phyloP scores from a whole-genome alignment of 2,113 vertebrate species.

The Xiphias gladius region DNA sequence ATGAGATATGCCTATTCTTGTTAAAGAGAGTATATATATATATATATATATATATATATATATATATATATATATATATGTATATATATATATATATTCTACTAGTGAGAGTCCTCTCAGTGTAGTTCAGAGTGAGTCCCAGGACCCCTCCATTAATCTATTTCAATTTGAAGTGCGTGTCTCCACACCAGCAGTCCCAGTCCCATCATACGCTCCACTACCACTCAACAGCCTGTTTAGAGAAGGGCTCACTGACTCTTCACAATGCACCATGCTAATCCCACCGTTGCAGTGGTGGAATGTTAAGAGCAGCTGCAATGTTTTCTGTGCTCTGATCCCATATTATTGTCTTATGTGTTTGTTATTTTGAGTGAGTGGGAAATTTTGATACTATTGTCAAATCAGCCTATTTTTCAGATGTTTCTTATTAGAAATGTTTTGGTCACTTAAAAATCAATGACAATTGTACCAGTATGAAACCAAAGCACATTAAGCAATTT shows the following conservation, averaged over 20 bases:
- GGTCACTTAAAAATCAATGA: not conserved
- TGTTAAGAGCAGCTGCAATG: conserved; percentile 29
- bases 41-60: too few species aligned
- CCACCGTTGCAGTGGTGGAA: conserved; percentile 42
- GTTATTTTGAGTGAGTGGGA: conserved; percentile 1
- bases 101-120: conserved; percentile 45
- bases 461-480: not conserved
- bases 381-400: conserved; percentile 7
- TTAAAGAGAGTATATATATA: conserved; percentile 8
- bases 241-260: conserved; percentile 55
- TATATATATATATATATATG: too few species aligned
- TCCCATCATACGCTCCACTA: conserved; percentile 71
- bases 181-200: conserved; percentile 60
- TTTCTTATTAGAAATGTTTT: not conserved
- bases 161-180: conserved; percentile 74
- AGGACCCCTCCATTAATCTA: conserved; percentile 70
- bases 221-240: conserved; percentile 67
- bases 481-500: conserved; percentile 1
- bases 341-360: conserved; percentile 8
- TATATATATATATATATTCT: conserved; percentile 34
- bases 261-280: conserved; percentile 59
- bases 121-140: conserved; percentile 60
- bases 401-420: conserved; percentile 14
- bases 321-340: not conserved
- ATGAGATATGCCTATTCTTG: not conserved